These are phyloP conservation scores for Malthinus seriepunctatus DNA, from an alignment of 2,888 invertebrate genomes.

Conservation along the genomic window DNA sequence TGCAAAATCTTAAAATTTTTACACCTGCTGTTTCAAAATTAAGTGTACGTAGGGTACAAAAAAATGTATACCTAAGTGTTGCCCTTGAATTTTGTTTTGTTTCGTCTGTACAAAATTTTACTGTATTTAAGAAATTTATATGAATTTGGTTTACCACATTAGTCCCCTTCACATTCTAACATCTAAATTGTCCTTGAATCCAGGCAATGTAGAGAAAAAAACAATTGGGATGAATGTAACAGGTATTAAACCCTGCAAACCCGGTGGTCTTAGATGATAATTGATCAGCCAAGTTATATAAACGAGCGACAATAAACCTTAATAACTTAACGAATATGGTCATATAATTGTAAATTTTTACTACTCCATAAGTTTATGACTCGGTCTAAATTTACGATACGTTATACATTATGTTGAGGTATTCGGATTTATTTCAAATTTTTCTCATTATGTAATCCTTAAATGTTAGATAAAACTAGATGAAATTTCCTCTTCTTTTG, in stretches of 20 bases:
- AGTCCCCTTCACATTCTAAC: slow-evolving; percentile 20
- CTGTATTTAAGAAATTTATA: slow-evolving; percentile 16
- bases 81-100: slow-evolving; percentile 29
- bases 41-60: slow-evolving; percentile 22
- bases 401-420: neutral
- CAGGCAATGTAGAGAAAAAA: slow-evolving; percentile 17
- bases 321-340: slow-evolving; percentile 34
- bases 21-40: slow-evolving; percentile 29
- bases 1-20: slow-evolving; percentile 25
- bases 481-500: no score
- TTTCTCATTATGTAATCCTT: neutral
- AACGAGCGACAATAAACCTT: slow-evolving; percentile 38
- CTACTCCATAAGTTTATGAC: slow-evolving; percentile 25
- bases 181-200: slow-evolving; percentile 22
- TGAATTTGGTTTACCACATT: slow-evolving; percentile 12
- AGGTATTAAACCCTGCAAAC: slow-evolving; percentile 38
- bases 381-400: neutral
- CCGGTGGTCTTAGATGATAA: slow-evolving; percentile 41
- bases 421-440: neutral
- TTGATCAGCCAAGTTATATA: slow-evolving; percentile 37
- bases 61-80: slow-evolving; percentile 27
- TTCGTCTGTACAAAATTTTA: slow-evolving; percentile 25
- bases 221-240: slow-evolving; percentile 27
- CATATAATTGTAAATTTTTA: slow-evolving; percentile 34
- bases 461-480: no score